A percentile compares a stretch with the other conserved stretches of the same genome.
Conservation (phyloP, 2,797 vertebrate genomes). For the Trichosurus vulpecula region DNA sequence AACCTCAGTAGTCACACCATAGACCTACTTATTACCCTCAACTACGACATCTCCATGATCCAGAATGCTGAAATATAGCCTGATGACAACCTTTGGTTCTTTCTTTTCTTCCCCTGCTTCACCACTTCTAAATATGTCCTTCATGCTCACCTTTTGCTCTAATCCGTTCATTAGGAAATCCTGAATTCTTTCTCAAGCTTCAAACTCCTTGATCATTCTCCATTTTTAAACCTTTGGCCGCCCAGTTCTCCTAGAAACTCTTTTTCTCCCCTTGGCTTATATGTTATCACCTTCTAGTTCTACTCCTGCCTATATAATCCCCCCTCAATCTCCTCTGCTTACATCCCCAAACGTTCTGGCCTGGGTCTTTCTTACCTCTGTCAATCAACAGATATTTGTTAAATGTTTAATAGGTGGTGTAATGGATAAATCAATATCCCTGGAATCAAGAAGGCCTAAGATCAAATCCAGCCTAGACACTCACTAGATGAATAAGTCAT, state of each 20-base stretch:
- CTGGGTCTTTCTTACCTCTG: background rate
- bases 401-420: background rate
- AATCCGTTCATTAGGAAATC: background rate
- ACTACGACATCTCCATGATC: background rate
- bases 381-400: background rate
- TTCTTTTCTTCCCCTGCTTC: background rate
- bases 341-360: background rate
- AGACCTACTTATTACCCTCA: background rate
- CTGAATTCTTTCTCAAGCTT: background rate
- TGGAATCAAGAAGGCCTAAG: background rate
- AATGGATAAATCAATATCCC: background rate
- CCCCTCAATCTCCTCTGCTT: background rate
- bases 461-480: background rate
- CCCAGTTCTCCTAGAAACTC: background rate
- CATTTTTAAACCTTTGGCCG: background rate
- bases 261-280: background rate
- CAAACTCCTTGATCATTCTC: background rate
- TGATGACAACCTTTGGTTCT: background rate
- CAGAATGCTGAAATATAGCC: background rate
- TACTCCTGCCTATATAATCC: background rate
- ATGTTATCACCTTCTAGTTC: background rate
- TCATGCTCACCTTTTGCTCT: background rate
- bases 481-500: background rate
- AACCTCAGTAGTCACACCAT: too few species aligned
- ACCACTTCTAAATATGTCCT: background rate